Evolutionary conservation across 2,113 vertebrate genomes (phyloP), one percentile per base, ranked within the genome.

Genomic region (Balaeniceps rex): DNA sequence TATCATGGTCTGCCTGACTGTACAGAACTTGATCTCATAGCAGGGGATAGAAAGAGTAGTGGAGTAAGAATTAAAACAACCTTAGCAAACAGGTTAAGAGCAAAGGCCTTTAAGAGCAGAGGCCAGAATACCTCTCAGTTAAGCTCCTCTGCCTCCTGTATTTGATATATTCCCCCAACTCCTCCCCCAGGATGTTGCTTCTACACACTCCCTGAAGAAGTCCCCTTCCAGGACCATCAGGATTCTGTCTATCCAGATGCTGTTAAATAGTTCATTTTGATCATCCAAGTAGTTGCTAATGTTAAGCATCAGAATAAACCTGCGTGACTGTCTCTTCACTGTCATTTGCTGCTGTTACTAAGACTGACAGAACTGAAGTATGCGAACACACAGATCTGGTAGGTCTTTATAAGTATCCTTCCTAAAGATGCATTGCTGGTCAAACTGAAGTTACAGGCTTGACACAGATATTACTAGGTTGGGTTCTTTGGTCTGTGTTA

Each of bases 101-200:
- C 40, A 80, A 44, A 47, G 13, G 31, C 63, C 11, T 80, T 83
- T 57, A 52, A n/a, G 69, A 70, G 36, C 40, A 80, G 40, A 47
- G 13, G 31, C 63, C 25, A 77, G 60, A 83, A 7, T 40, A 54
- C 24, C 19, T 38, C 72, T 91, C 33, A 23, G 16, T 61, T 52
- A 57, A 83, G 19, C 17, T 87, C 14, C 40, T 91, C 60, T 81
- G 19, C 15, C 12, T 81, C 23, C 22, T 54, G 13, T 40, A 25
- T 87, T 51, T 87, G 25, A 46, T 75, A 14, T 34, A 60, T 75
- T 71, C 25, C 29, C 26, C 13, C 24, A 64, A 0, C 0, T 16
- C 10, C 2, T 0, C 22, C 10, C 2, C 0, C 34, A 76, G 40
- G 17, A 9, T 36, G 2, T 46, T 70, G n/a, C 42, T 85, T 75